Evolutionary conservation across 1,140 invertebrate genomes (phyloP), one percentile per base, ranked within the genome.

Genomic region (Euglossa dilemma): DNA sequence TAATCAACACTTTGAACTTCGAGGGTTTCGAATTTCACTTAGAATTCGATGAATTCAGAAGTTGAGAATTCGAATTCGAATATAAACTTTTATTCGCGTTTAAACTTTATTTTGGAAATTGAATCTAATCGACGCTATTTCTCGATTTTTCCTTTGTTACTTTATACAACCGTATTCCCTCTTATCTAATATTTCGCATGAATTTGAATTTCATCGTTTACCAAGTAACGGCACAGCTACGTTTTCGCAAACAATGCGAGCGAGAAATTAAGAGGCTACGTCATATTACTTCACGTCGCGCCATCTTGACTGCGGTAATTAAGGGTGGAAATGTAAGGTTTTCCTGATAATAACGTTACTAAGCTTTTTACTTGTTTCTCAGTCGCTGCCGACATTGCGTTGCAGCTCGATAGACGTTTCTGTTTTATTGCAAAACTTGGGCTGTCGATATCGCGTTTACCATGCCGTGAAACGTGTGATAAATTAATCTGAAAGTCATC

Each of bases 361-460:
- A 72, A 64, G 56, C n/a, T 36, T 73, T 54, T 36, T 4, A 61
- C 78, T 73, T 63, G 45, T 73, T 72, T 80, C 57, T 47, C 18
- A 45, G 59, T 28, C 7, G 20, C 20, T 20, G 28, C 50, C 78
- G 14, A 52, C 25, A 43, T 80, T 64, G 64, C 59, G 36, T 20
- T 18, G n/a, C 20, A 6, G n/a, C 64, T 23, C 23, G 25, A 28
- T 23, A 18, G 43, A 12, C 5, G n/a, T 8, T 28, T 1, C 50
- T 64, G 23, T 50, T 76, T 67, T 50, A 52, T 50, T 28, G 28
- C 18, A 5, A 12, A 14, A 43, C 20, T 23, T 54, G 7, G 57
- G 67, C 11, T 75, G 59, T 52, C 75, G 75, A 82, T 82, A 82
- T 82, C 43, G 61, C 63, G 52, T 82, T 82, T 69, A 82, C 63